Conservation (phyloP, 2,888 invertebrate species). For the Orthonevra nobilis region DNA sequence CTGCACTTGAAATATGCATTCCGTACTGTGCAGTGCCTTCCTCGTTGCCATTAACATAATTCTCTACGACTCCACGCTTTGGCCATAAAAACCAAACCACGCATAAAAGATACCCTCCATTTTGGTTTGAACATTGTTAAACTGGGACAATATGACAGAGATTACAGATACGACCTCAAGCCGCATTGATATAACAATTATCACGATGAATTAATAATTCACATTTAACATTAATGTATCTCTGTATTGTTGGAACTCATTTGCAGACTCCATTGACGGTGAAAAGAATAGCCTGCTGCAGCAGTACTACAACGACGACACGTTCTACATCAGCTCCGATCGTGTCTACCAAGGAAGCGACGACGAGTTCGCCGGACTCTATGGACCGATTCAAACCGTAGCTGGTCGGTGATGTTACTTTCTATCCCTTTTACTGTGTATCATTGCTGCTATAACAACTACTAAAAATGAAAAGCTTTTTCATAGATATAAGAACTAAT, state of each 20-base stretch:
- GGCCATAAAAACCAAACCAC: constrained; percentile 29
- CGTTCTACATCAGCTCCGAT: constrained; percentile 79
- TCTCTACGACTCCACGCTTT: neutral
- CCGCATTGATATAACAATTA: constrained; percentile 56
- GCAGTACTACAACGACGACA: constrained; percentile 79
- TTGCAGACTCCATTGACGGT: constrained; percentile 76
- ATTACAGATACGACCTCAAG: constrained; percentile 30
- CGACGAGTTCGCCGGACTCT: constrained; percentile 79
- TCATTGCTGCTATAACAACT: constrained; percentile 5
- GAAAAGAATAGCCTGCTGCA: constrained; percentile 78
- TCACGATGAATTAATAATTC: constrained; percentile 47
- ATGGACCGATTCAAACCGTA: constrained; percentile 79
- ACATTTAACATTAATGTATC: constrained; percentile 20
- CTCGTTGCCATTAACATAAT: constrained; percentile 32
- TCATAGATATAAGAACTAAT: constrained; percentile 26
- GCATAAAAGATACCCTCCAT: constrained; percentile 29
- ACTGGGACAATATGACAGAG: constrained; percentile 54
- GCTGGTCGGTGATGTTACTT: constrained; percentile 76
- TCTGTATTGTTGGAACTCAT: constrained; percentile 35
- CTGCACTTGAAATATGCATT: constrained; percentile 57
- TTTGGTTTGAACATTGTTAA: constrained; percentile 32
- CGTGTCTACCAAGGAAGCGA: constrained; percentile 79
- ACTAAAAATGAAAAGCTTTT: too few species aligned
- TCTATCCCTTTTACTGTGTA: neutral
- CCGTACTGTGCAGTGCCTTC: constrained; percentile 46